phyloP scores from a whole-genome alignment of 2,797 vertebrate species.

The Etheostoma perlongum region DNA sequence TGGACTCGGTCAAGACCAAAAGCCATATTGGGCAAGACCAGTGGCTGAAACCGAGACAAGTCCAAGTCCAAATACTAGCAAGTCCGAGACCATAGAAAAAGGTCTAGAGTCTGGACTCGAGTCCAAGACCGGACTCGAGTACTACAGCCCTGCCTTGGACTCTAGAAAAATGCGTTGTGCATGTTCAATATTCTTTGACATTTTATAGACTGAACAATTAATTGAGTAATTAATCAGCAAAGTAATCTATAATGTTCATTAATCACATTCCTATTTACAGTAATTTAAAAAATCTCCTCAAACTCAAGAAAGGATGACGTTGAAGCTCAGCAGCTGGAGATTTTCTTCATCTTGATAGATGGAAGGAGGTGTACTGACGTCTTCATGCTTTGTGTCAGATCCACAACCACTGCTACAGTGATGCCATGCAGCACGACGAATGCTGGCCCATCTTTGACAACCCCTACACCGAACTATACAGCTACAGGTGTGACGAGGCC shows the following conservation, averaged over 20 bases:
- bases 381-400: conserved; percentile 21
- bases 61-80: too few species aligned
- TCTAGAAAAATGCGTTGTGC: too few species aligned
- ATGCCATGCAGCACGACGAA: conserved; percentile 56
- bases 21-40: too few species aligned
- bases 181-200: neutral
- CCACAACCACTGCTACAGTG: conserved; percentile 67
- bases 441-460: conserved; percentile 71
- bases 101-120: too few species aligned
- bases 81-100: too few species aligned
- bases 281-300: neutral
- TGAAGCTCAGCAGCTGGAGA: too few species aligned
- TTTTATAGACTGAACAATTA: neutral
- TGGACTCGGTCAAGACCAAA: too few species aligned
- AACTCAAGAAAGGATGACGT: neutral
- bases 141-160: too few species aligned
- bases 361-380: neutral
- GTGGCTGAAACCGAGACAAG: too few species aligned
- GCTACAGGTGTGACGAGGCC: conserved; percentile 51
- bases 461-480: conserved; percentile 68
- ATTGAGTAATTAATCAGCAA: neutral
- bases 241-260: neutral
- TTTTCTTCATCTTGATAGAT: neutral
- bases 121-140: too few species aligned
- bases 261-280: too few species aligned